Conservation (phyloP, 2,113 vertebrate species). For the Cariama cristata region DNA sequence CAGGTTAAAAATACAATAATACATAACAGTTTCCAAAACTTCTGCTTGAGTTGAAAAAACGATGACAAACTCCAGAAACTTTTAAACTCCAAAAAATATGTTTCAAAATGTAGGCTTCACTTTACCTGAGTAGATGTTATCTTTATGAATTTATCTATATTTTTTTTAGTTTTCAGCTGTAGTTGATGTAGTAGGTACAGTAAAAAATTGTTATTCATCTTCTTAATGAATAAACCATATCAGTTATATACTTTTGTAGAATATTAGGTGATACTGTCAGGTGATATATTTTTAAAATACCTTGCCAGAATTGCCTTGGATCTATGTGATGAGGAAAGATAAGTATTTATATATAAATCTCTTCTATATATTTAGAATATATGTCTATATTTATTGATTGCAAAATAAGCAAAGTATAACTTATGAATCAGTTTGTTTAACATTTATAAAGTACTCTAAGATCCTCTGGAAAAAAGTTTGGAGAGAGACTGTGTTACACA, state of each 20-base stretch:
- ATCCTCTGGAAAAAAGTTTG: background rate
- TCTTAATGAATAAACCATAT: background rate
- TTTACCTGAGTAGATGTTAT: background rate
- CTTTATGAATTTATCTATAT: background rate
- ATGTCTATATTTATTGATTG: background rate
- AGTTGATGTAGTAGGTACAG: background rate
- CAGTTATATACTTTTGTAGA: background rate
- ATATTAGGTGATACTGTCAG: background rate
- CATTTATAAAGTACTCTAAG: background rate
- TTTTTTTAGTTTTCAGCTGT: background rate
- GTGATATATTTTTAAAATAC: background rate
- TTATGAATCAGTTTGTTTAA: background rate
- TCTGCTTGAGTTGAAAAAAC: background rate
- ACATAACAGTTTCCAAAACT: conserved; percentile 63
- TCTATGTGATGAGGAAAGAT: background rate
- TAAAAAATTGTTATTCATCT: background rate
- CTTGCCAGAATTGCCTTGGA: background rate
- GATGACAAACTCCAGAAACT: background rate
- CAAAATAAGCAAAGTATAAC: background rate
- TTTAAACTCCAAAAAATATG: conserved; percentile 1
- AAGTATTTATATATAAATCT: background rate
- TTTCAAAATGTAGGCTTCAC: background rate
- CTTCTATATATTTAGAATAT: background rate
- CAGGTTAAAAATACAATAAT: conserved; percentile 81
- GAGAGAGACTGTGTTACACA: background rate